phyloP scores from a whole-genome alignment of 2,113 vertebrate species.

The Catagonus wagneri region DNA sequence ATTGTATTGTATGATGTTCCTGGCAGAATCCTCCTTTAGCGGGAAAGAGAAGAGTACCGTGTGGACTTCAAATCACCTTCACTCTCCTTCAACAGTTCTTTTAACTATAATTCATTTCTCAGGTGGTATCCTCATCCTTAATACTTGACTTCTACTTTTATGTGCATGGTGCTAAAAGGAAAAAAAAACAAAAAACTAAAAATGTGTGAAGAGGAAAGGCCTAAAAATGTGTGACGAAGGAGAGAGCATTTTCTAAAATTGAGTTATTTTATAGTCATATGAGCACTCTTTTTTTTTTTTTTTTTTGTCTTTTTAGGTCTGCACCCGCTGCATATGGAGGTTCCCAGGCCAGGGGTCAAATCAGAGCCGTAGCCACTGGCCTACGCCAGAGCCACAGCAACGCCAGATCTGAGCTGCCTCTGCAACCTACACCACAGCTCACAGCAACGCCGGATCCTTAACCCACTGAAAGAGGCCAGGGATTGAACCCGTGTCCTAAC shows the following conservation, averaged over 20 bases:
- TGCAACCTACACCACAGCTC: too few species aligned
- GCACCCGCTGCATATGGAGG: too few species aligned
- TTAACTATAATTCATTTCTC: conserved; percentile 43
- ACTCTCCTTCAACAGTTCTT: neutral
- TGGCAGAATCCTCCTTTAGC: neutral
- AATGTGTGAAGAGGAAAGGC: neutral
- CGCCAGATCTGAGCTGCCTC: too few species aligned
- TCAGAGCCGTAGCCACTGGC: too few species aligned
- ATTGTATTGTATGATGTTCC: neutral
- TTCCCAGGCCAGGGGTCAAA: too few species aligned
- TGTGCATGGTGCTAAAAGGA: neutral
- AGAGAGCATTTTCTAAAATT: neutral
- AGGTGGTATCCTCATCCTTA: neutral
- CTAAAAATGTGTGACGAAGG: neutral
- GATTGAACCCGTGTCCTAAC: too few species aligned
- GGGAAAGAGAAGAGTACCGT: neutral
- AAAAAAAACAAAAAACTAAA: neutral
- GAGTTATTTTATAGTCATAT: neutral
- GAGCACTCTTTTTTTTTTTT: neutral
- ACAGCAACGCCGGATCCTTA: too few species aligned
- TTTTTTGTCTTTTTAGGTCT: too few species aligned
- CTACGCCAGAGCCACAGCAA: too few species aligned
- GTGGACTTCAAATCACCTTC: neutral
- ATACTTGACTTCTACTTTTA: conserved; percentile 1
- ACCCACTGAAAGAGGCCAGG: too few species aligned